Evolutionary conservation across 2,797 vertebrate genomes (phyloP), one percentile per base, ranked within the genome.

Genomic region (Mormyrops attenuatus): DNA sequence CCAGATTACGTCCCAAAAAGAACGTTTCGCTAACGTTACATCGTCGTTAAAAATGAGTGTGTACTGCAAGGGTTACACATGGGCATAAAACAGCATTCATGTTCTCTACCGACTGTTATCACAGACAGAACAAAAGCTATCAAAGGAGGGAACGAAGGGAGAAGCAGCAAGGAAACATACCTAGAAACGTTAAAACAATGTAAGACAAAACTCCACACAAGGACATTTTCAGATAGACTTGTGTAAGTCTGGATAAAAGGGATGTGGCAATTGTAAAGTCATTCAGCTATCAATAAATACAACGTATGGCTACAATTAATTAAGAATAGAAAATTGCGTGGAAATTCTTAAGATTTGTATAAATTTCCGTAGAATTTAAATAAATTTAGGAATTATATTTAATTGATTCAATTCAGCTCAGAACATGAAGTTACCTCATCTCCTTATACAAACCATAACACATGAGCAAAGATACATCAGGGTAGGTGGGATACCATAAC

Each of bases 401-500:
- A 89, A 44, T 89, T 41, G 1, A 52, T 11, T 82, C n/a, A 49
- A 60, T 90, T 91, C 88, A 85, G 50, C 90, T 84, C 90, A 90
- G n/a, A 57, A 9, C 93, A 91, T 92, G 92, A 93, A 92, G 94
- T 98, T 98, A 98, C 97, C 97, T 98, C 96, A 94, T 97, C 96
- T 96, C 96, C 96, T 93, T 95, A 98, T 99, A 99, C 98, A 99
- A 99, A 99, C 98, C 99, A 97, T 97, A 92, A 97, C 96, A 97
- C 93, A 97, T 97, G 97, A 97, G 97, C 96, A 98, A 97, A 98
- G 97, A 98, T 97, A 99, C 98, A 99, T 99, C 99, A 99, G 99
- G 99, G 99, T 99, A 99, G 99, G 98, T 99, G 99, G 99, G 98
- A 99, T 99, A 99, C 98, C 99, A 99, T 99, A 99, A 99, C 98